Conservation (phyloP, 1,140 invertebrate genomes). For the Branchinecta lynchi region DNA sequence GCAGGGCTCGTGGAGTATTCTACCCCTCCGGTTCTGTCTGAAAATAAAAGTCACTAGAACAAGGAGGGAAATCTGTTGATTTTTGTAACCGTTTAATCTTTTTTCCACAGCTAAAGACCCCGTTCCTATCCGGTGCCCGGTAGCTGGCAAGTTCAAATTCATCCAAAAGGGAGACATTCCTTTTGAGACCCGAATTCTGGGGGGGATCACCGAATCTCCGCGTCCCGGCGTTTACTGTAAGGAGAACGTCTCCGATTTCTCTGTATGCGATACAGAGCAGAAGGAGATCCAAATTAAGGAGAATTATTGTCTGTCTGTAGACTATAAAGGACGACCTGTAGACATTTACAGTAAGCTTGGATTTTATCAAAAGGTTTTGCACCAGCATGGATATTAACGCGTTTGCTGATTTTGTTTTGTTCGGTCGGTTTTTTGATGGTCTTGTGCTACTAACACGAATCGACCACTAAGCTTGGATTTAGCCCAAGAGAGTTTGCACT, state of each 20-base stretch:
- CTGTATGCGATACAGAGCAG: conserved; percentile 80
- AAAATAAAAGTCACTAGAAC: too few species aligned
- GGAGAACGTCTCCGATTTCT: conserved; percentile 84
- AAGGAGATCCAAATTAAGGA: conserved; percentile 85
- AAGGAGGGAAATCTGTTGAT: not conserved
- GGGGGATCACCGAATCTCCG: conserved; percentile 82
- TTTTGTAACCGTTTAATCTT: conserved; percentile 18
- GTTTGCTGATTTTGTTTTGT: conserved; percentile 7
- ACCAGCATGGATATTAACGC: too few species aligned
- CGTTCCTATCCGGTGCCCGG: conserved; percentile 77
- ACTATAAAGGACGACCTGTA: conserved; percentile 76
- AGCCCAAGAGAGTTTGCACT: too few species aligned
- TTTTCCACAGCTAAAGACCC: conserved; percentile 61
- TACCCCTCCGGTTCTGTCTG: too few species aligned
- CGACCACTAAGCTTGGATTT: too few species aligned
- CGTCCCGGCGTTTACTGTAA: conserved; percentile 83
- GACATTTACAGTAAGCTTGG: conserved; percentile 63
- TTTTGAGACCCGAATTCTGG: conserved; percentile 80
- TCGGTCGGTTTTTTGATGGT: not conserved
- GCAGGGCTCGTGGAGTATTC: too few species aligned
- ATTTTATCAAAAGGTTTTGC: too few species aligned
- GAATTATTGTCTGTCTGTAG: conserved; percentile 87
- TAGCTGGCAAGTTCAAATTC: conserved; percentile 91
- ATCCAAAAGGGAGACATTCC: conserved; percentile 68
- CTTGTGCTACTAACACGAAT: not conserved